Percentiles rank a stretch among this genome's conserved stretches.
Evolutionary conservation across 2,797 vertebrate species (phyloP).

Genomic region (Sebastes vulpes): DNA sequence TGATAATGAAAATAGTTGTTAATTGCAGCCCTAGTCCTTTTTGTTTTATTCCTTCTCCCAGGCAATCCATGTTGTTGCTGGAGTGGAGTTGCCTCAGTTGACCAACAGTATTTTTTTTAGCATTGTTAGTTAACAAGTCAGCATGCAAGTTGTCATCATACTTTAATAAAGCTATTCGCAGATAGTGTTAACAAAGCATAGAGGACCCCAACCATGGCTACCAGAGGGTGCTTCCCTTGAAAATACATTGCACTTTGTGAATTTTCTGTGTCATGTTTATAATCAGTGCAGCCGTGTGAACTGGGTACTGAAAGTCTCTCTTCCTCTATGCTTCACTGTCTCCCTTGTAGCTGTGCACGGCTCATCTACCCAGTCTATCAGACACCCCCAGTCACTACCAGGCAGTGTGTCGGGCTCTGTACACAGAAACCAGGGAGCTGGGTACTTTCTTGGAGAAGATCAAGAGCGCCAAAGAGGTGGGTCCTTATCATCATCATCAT

Average conservation of each 20-base stretch:
- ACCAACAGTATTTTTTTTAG: not conserved
- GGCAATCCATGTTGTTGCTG: not conserved
- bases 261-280: not conserved
- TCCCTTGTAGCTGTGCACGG: constrained; percentile 89
- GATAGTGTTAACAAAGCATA: not conserved
- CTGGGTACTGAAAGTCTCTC: not conserved
- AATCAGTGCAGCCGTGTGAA: not conserved
- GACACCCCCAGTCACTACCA: constrained; percentile 95
- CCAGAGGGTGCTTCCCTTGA: not conserved
- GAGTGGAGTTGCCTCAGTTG: not conserved
- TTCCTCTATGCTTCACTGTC: not conserved
- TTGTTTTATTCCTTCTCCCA: not conserved
- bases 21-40: not conserved
- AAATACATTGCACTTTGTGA: not conserved
- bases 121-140: not conserved
- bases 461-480: constrained; percentile 95
- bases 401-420: constrained; percentile 96
- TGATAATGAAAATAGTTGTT: not conserved
- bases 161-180: not conserved
- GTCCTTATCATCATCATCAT: not conserved
- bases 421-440: constrained; percentile 95
- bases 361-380: constrained; percentile 90
- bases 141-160: not conserved
- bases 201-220: not conserved
- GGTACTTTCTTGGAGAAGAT: constrained; percentile 96